Base-by-base conservation (phyloP, 2,113 vertebrate genomes). In the Parotia lawesii region DNA sequence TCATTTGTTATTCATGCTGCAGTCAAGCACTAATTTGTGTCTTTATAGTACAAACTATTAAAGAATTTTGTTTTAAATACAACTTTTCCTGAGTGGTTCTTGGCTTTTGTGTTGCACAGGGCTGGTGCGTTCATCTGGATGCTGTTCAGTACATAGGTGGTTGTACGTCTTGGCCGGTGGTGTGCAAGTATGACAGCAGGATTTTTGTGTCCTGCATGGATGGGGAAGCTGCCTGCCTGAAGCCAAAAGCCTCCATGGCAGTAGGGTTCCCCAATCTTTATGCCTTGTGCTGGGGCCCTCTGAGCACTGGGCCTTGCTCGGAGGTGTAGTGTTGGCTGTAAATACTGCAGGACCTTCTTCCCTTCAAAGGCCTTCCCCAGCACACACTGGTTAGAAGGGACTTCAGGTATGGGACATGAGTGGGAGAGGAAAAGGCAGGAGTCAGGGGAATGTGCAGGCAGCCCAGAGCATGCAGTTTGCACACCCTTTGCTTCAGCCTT, bases 1-100 rank as follows among this genome's bases (percentile, higher is more conserved):
- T 93, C 45, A 15, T 94, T 82, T 51, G 92, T 94, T 96, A 87
- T 85, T 73, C 94, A 89, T 90, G 64, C 82, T 95, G 53, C 85
- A 84, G 79, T 93, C 96, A 82, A 93, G 79, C 84, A 96, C 91
- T 97, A 93, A 96, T 87, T 84, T 78, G 79, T 90, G 83, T 97
- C 83, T 96, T 92, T 95, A 57, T 87, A 93, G 66, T 87, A 88
- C 42, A 87, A 95, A 94, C 64, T 88, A 97, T 97, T 98, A 97
- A 97, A 97, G 77, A 80, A 70, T 61, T 85, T 56, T 89, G 64
- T 86, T 97, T 96, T 80, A 84, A 97, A 79, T 97, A 97, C 66
- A 72, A 37, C n/a, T 89, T 76, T 37, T 51, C 50, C 35, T 47
- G 45, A 37, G 62, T 91, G 35, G 75, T 93, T 88, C 45, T 87